Conservation (phyloP, 2,888 invertebrate species). For the Sipunculus nudus region DNA sequence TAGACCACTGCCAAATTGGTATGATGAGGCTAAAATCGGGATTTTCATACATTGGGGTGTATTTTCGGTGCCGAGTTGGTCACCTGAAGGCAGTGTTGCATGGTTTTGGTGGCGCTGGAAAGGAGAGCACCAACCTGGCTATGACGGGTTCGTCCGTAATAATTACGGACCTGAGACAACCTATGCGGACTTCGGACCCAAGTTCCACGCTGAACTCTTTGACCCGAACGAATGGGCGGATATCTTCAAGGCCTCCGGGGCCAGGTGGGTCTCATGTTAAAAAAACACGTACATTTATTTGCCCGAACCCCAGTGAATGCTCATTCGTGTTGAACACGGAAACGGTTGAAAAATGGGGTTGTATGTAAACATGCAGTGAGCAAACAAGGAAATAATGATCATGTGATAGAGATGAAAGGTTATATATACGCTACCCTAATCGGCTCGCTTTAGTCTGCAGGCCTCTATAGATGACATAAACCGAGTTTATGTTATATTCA, state of each 20-base stretch:
- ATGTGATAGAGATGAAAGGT: no score
- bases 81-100: no score
- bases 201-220: slow-evolving; percentile 88
- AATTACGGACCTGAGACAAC: slow-evolving; percentile 86
- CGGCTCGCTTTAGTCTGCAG: no score
- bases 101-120: slow-evolving; percentile 63
- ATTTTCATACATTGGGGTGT: slow-evolving; percentile 96
- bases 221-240: slow-evolving; percentile 85
- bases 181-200: slow-evolving; percentile 88
- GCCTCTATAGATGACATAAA: no score
- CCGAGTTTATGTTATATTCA: no score
- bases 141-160: slow-evolving; percentile 76
- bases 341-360: no score
- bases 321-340: no score
- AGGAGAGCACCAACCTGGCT: slow-evolving; percentile 32
- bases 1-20: slow-evolving; percentile 86
- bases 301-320: no score
- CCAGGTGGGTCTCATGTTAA: slow-evolving; percentile 69
- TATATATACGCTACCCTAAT: no score
- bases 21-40: slow-evolving; percentile 88
- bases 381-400: no score
- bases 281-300: no score
- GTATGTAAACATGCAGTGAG: no score
- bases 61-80: slow-evolving; percentile 87
- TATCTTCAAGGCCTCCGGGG: slow-evolving; percentile 84